Base-by-base conservation (phyloP, 2,113 vertebrate species). In the Gracilinanus agilis region DNA sequence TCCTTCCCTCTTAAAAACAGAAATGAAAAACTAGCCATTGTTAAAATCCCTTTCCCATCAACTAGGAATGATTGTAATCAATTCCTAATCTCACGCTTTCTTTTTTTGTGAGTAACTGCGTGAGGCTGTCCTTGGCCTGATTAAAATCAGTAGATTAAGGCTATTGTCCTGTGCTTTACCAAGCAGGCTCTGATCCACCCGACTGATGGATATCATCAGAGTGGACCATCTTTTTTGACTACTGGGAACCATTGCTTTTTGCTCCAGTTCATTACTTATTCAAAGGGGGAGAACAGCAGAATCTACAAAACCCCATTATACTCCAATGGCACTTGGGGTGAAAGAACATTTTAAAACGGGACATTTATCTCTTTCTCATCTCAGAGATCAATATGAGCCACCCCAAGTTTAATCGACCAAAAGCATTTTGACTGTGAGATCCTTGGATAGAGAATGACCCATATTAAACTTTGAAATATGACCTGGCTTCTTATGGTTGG, bases 1-100 rank as follows among this genome's bases (percentile, higher is more conserved):
- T 93, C 67, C 55, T 56, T n/a, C 67, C 25, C 24, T 83, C 25
- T 92, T 95, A 34, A 75, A 53, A 75, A 92, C 53, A 53, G 55
- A 91, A 54, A 92, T 24, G 55, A 91, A 58, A 44, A 54, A 9
- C 9, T 7, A 88, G 25, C 16, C 54, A 94, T 49, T 58, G 3
- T 88, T 25, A 89, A 16, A 95, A 91, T 55, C 0, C 9, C 12
- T 16, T 54, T 53, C 29, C 93, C n/a, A 89, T 34, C 13, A 90
- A 13, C 11, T 40, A 55, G 44, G 27, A 34, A 9, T 53, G 44
- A 54, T 19, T 89, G 29, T 58, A 88, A 55, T 53, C 89, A 93
- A 29, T 53, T 94, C 27, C 40, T 55, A 34, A 55, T 16, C 27
- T 7, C 88, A 44, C 58, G 5, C 0, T 2, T 9, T 44, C 54